Evolutionary conservation across 2,113 vertebrate genomes (phyloP).

Genomic region (Pachypanchax playfairii): DNA sequence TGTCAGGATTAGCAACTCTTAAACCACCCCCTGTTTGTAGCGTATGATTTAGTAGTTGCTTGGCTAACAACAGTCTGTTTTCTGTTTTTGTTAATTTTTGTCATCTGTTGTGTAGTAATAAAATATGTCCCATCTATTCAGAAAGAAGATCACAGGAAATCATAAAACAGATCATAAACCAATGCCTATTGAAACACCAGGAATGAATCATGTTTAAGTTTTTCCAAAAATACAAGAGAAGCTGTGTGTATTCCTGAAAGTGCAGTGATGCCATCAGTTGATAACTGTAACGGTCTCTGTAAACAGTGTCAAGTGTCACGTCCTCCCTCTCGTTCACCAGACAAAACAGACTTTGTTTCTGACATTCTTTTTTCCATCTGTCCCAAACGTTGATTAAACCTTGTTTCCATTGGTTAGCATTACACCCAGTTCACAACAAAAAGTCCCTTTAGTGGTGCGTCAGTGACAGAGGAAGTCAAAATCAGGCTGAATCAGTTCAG

Average conservation of each 20-base stretch:
- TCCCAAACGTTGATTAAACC: constrained; percentile 58
- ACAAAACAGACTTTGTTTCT: constrained; percentile 62
- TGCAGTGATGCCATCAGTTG: constrained; percentile 46
- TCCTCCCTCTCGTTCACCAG: constrained; percentile 58
- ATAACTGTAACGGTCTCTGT: constrained; percentile 62
- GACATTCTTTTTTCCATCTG: constrained; percentile 46
- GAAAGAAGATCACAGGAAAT: constrained; percentile 51
- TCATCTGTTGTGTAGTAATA: constrained; percentile 46
- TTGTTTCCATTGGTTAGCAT: constrained; percentile 61
- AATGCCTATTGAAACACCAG: constrained; percentile 10
- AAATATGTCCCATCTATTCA: constrained; percentile 44
- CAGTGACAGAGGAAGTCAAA: constrained; percentile 27
- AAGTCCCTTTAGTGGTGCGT: constrained; percentile 24
- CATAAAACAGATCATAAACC: constrained; percentile 47
- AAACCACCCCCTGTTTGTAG: constrained; percentile 22
- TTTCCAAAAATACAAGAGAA: constrained; percentile 37
- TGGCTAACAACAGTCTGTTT: constrained; percentile 37
- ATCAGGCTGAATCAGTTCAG: constrained; percentile 11
- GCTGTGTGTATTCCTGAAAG: constrained; percentile 34
- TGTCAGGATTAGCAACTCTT: constrained; percentile 39
- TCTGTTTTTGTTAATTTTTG: constrained; percentile 42
- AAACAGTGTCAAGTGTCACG: constrained; percentile 71
- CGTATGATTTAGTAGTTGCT: constrained; percentile 49
- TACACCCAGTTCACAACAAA: constrained; percentile 55
- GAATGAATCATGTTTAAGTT: constrained; percentile 56